Conservation (phyloP, 2,888 invertebrate species). For the Phragmatobia fuliginosa region DNA sequence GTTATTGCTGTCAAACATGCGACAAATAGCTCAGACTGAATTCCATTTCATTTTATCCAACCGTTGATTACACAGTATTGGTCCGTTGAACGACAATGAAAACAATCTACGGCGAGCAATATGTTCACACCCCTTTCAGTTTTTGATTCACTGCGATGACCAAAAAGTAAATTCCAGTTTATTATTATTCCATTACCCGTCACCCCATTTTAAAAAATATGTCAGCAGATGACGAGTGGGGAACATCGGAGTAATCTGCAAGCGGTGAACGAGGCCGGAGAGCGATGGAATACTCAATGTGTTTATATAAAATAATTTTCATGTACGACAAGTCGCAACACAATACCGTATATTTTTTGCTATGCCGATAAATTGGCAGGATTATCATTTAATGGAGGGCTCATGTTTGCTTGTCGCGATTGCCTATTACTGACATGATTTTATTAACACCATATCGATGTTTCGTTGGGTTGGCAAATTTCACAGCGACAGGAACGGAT, state of each 20-base stretch:
- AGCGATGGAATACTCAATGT: slow-evolving; percentile 83
- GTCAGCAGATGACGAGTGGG: slow-evolving; percentile 83
- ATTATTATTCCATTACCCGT: slow-evolving; percentile 86
- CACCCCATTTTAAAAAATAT: slow-evolving; percentile 86
- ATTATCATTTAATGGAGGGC: slow-evolving; percentile 87
- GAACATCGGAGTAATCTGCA: slow-evolving; percentile 75
- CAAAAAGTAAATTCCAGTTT: slow-evolving; percentile 86
- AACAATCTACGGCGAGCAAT: slow-evolving; percentile 80
- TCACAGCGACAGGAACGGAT: slow-evolving; percentile 61
- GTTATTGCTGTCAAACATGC: slow-evolving; percentile 87
- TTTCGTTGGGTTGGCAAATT: slow-evolving; percentile 68
- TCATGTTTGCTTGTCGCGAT: slow-evolving; percentile 84
- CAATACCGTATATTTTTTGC: slow-evolving; percentile 84
- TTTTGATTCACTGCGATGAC: slow-evolving; percentile 83
- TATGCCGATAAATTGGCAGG: slow-evolving; percentile 84
- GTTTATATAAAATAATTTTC: slow-evolving; percentile 87
- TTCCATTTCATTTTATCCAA: slow-evolving; percentile 80
- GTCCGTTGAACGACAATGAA: slow-evolving; percentile 81
- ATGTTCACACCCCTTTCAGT: slow-evolving; percentile 85
- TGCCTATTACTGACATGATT: slow-evolving; percentile 84
- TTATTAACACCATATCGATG: slow-evolving; percentile 82
- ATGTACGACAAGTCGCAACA: slow-evolving; percentile 85
- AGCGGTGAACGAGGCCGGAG: slow-evolving; percentile 59
- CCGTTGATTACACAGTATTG: slow-evolving; percentile 85
- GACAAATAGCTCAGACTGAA: slow-evolving; percentile 82